Conservation (phyloP, 2,113 vertebrate species). For the Trematomus loennbergii region DNA sequence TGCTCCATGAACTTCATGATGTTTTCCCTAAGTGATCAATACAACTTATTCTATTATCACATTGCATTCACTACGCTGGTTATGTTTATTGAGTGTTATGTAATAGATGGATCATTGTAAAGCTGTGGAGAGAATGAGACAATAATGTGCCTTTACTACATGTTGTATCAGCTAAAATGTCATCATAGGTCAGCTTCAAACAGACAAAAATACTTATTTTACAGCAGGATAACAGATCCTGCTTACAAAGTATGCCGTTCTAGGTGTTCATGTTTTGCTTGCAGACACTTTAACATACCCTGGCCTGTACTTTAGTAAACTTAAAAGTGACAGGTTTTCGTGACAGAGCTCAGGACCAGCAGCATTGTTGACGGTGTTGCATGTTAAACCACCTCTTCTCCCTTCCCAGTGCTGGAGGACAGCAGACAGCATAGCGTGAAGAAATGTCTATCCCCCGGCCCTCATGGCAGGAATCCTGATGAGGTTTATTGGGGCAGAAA, state of each 20-base stretch:
- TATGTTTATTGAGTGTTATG: neutral
- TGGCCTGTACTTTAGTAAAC: neutral
- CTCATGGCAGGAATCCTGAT: slow-evolving; percentile 80
- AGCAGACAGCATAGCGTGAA: slow-evolving; percentile 80
- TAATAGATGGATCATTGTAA: slow-evolving; percentile 13
- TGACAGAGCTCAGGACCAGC: slow-evolving; percentile 23
- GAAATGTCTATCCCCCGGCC: slow-evolving; percentile 78
- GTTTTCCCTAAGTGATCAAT: slow-evolving; percentile 19
- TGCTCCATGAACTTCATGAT: slow-evolving; percentile 6
- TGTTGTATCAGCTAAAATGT: slow-evolving; percentile 29
- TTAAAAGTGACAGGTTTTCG: neutral
- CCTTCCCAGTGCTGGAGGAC: slow-evolving; percentile 60
- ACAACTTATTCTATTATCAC: slow-evolving; percentile 8
- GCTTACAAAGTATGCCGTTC: neutral
- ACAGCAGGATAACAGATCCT: neutral
- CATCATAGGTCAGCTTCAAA: neutral
- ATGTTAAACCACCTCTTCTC: slow-evolving; percentile 47
- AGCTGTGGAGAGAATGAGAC: slow-evolving; percentile 8
- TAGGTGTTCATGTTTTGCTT: neutral
- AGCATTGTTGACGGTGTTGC: slow-evolving; percentile 28
- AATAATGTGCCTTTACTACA: slow-evolving; percentile 24
- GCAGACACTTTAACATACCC: neutral
- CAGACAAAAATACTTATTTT: neutral
- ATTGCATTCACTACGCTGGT: slow-evolving; percentile 10
- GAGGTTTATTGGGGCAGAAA: slow-evolving; percentile 87